Evolutionary conservation across 2,113 vertebrate species (phyloP).

Genomic region (Tetrao urogallus): DNA sequence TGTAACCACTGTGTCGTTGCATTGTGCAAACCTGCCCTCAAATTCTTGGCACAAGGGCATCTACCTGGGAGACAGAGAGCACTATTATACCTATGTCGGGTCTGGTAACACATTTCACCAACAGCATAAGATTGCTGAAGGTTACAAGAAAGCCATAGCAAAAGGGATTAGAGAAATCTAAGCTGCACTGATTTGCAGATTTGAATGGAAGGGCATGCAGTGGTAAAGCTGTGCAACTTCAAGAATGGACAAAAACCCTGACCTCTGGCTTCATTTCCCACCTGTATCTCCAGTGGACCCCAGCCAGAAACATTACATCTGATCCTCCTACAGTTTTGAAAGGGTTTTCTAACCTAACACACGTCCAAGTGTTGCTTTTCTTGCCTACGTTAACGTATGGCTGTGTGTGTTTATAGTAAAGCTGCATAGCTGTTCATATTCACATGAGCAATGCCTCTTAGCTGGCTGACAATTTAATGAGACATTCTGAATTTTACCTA

Average conservation of each 20-base stretch:
- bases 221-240: not conserved
- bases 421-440: slow-evolving; percentile 57
- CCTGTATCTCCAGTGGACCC: not conserved
- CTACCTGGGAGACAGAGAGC: not conserved
- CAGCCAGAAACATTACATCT: slow-evolving; percentile 19
- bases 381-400: slow-evolving; percentile 15
- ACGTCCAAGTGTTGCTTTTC: slow-evolving; percentile 9
- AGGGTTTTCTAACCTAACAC: not conserved
- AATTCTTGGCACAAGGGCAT: not conserved
- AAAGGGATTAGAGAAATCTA: not conserved
- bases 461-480: slow-evolving; percentile 82
- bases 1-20: not conserved
- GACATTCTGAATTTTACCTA: slow-evolving; percentile 80
- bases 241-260: not conserved
- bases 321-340: slow-evolving; percentile 32
- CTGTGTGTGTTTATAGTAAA: slow-evolving; percentile 45
- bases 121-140: not conserved
- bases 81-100: not conserved
- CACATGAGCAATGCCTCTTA: slow-evolving; percentile 73
- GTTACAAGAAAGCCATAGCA: not conserved
- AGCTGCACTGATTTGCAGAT: not conserved
- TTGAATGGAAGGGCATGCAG: not conserved
- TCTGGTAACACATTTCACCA: not conserved
- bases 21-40: not conserved
- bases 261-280: not conserved